phyloP scores from a whole-genome alignment of 2,797 vertebrate genomes.

The Xiphophorus birchmanni region DNA sequence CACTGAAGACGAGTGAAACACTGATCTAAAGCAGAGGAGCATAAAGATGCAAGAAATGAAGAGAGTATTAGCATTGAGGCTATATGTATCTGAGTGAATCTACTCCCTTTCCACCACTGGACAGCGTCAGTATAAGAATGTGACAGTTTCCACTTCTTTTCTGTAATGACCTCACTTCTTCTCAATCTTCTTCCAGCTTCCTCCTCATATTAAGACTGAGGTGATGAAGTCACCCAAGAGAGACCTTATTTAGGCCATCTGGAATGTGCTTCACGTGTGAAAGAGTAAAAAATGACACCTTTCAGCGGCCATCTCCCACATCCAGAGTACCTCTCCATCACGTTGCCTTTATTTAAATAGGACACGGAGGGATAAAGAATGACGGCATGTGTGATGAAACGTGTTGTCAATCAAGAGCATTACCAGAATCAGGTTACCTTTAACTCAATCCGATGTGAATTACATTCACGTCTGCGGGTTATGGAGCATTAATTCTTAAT shows the following conservation, averaged over 20 bases:
- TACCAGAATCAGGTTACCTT: conserved; percentile 34
- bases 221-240: conserved; percentile 58
- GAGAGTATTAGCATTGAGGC: neutral
- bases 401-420: conserved; percentile 38
- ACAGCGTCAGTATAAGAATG: neutral
- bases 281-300: conserved; percentile 41
- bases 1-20: neutral
- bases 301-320: conserved; percentile 27
- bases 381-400: conserved; percentile 44
- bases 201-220: conserved; percentile 52
- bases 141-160: conserved; percentile 46
- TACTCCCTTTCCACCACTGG: neutral
- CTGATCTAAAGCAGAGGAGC: neutral
- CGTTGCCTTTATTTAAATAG: conserved; percentile 37
- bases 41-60: neutral
- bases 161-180: conserved; percentile 29
- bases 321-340: conserved; percentile 19
- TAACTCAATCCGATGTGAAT: conserved; percentile 47
- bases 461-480: conserved; percentile 47
- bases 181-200: conserved; percentile 32
- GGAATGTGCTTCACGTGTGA: conserved; percentile 53
- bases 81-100: neutral
- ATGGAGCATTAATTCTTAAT: conserved; percentile 50
- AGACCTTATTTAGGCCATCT: conserved; percentile 57
- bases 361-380: conserved; percentile 42